phyloP scores from a whole-genome alignment of 2,888 invertebrate species.

The Ypsolopha scabrella region DNA sequence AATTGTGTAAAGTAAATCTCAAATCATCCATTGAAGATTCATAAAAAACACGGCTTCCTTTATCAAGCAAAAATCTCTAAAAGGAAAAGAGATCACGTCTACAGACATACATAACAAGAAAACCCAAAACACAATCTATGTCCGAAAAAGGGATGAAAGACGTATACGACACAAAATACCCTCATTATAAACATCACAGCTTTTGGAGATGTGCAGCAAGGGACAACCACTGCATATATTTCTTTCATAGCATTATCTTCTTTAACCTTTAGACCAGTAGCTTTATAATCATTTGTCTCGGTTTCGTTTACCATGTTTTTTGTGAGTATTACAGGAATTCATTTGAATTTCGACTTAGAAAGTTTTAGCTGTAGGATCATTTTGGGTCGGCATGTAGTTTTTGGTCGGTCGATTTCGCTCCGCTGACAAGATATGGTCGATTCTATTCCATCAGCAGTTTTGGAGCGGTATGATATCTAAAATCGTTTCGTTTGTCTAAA shows the following conservation, averaged over 20 bases:
- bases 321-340: no score
- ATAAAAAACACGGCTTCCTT: not conserved
- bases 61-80: no score
- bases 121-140: no score
- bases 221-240: not conserved
- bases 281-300: not conserved
- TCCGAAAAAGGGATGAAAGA: not conserved
- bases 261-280: not conserved
- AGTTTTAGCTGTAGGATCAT: no score
- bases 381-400: not conserved
- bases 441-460: conserved; percentile 41
- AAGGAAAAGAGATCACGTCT: no score
- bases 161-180: not conserved
- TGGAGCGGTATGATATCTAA: conserved; percentile 11
- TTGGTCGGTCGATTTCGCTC: conserved; percentile 1
- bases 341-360: no score
- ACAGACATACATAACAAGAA: no score
- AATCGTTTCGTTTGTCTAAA: no score
- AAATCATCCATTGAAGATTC: not conserved
- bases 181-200: conserved; percentile 1
- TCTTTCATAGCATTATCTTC: not conserved
- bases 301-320: not conserved
- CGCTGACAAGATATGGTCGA: conserved; percentile 37
- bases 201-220: not conserved
- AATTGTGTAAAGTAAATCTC: not conserved